phyloP scores from a whole-genome alignment of 2,888 invertebrate genomes.

The Lasioglossum oenotherae region DNA sequence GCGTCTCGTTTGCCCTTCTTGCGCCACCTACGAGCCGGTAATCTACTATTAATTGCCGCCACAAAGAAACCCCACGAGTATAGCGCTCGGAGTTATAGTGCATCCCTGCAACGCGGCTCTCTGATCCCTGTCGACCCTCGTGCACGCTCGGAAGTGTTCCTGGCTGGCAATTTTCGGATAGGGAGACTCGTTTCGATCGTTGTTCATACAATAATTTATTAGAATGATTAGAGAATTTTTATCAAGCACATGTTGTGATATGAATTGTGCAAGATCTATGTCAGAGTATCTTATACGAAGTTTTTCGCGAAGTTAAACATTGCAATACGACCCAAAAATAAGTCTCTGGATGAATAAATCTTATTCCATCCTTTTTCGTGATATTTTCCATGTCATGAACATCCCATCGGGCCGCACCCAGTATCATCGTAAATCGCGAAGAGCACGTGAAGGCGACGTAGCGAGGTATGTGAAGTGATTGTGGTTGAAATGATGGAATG shows the following conservation, averaged over 20 bases:
- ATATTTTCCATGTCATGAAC: not conserved
- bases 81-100: conserved; percentile 62
- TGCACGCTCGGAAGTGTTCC: conserved; percentile 21
- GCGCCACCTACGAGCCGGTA: conserved; percentile 73
- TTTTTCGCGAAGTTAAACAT: too few species aligned
- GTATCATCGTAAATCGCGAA: not conserved
- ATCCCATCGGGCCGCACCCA: not conserved
- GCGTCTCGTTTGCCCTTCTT: conserved; percentile 61
- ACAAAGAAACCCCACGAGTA: conserved; percentile 78
- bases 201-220: not conserved
- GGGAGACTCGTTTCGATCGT: not conserved
- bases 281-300: too few species aligned
- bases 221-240: too few species aligned
- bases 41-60: conserved; percentile 84
- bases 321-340: too few species aligned
- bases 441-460: not conserved
- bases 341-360: not conserved
- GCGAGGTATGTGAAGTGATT: not conserved
- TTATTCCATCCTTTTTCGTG: not conserved
- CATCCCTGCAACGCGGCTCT: conserved; percentile 9
- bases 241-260: too few species aligned
- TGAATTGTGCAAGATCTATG: too few species aligned
- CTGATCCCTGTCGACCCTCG: conserved; percentile 31
- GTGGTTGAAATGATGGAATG: not conserved
- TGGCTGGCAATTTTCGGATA: not conserved